These are phyloP conservation scores for Hapalemur alaotrensis DNA, from an alignment of 2,797 vertebrate species.

Conservation along the genomic window DNA sequence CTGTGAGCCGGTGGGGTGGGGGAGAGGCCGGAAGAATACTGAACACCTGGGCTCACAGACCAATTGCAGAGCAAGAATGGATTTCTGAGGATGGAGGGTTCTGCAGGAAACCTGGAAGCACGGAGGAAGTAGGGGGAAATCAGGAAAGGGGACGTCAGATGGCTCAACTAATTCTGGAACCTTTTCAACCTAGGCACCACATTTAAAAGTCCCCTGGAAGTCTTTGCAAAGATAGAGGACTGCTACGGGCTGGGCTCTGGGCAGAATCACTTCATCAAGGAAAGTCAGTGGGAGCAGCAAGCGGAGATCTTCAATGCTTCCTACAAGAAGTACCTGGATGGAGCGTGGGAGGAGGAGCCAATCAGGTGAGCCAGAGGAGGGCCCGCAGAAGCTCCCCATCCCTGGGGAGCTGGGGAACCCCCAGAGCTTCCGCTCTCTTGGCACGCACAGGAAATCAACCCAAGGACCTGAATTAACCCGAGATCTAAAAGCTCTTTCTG, in stretches of 20 bases:
- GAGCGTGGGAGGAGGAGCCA: slow-evolving; percentile 71
- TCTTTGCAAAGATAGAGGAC: slow-evolving; percentile 81
- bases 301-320: slow-evolving; percentile 77
- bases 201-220: slow-evolving; percentile 83
- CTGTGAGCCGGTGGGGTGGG: accelerated
- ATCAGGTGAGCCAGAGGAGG: slow-evolving; percentile 75
- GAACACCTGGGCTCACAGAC: no score
- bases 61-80: background rate
- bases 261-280: slow-evolving; percentile 84
- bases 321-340: slow-evolving; percentile 77
- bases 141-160: background rate
- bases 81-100: background rate
- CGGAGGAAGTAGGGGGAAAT: background rate
- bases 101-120: background rate
- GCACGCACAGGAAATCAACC: background rate
- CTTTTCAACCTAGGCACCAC: slow-evolving; percentile 73
- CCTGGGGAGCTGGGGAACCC: accelerated
- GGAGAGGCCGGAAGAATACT: background rate
- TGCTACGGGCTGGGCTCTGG: slow-evolving; percentile 84
- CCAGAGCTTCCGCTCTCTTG: background rate
- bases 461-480: background rate
- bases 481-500: background rate
- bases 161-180: background rate
- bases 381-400: accelerated
- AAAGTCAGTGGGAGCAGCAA: slow-evolving; percentile 82